Evolutionary conservation across 2,888 invertebrate genomes (phyloP), one percentile per base, ranked within the genome.

Genomic region (Iselma pallidipennis): DNA sequence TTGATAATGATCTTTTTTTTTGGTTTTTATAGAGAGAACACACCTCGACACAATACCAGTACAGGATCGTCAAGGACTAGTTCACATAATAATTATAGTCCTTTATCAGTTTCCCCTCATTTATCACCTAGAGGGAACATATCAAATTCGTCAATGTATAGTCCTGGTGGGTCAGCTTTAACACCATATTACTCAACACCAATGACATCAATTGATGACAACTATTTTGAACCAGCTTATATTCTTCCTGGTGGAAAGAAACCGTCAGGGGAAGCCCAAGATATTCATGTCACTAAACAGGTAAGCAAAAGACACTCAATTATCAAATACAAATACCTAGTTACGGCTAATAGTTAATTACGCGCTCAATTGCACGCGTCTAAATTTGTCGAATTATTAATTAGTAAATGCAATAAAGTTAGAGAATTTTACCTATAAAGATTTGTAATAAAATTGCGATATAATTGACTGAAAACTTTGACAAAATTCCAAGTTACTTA

Each of bases 261-360:
- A 37, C 16, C 31, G 14, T 33, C 37, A 2, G 29, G 31, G 4
- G 69, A 65, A 19, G 67, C 71, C 28, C 71, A 73, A 19, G 80
- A 81, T 42, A 64, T 78, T 67, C 86, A 86, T 56, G 85, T 87
- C 54, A 81, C 81, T 33, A 86, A 84, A 75, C 87, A 87, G 85
- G 87, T 87, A 72, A 81, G 81, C 33, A 7, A 2, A n/a, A n/a
- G n/a, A n/a, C n/a, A n/a, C n/a, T n/a, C n/a, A n/a, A n/a, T n/a
- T n/a, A n/a, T n/a, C n/a, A n/a, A n/a, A n/a, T n/a, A n/a, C n/a
- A n/a, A n/a, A n/a, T n/a, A n/a, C n/a, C n/a, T n/a, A n/a, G n/a
- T n/a, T n/a, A n/a, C n/a, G n/a, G n/a, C n/a, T n/a, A n/a, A n/a
- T n/a, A n/a, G n/a, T n/a, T n/a, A n/a, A n/a, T n/a, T n/a, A n/a